These are phyloP conservation scores for Rostratula benghalensis DNA, from an alignment of 2,113 vertebrate genomes.

Conservation along the genomic window DNA sequence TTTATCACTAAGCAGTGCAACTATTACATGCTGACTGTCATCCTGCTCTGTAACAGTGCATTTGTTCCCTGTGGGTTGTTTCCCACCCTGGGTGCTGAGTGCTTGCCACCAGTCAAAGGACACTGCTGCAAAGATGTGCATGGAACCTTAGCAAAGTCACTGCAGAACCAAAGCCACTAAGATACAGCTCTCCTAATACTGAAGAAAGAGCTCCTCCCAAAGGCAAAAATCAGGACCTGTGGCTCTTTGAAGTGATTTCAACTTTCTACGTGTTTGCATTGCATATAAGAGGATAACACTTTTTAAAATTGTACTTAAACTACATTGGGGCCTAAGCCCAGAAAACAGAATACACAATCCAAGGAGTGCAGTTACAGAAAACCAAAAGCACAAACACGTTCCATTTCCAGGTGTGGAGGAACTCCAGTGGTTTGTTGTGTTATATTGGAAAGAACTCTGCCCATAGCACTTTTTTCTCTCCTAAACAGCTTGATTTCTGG, in stretches of 20 bases:
- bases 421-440: background rate
- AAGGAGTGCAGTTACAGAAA: background rate
- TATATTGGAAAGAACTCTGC: background rate
- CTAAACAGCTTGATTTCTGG: background rate
- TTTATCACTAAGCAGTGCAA: background rate
- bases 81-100: background rate
- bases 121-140: background rate
- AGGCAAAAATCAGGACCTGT: background rate
- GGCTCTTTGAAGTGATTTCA: background rate
- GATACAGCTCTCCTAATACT: background rate
- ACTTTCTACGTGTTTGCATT: background rate
- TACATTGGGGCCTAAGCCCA: background rate
- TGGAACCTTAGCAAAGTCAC: background rate
- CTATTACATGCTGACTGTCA: background rate
- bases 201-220: slow-evolving; percentile 53
- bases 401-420: background rate
- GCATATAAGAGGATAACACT: background rate
- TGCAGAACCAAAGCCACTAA: background rate
- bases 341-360: background rate
- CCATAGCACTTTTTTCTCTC: background rate
- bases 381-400: background rate
- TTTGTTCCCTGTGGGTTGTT: background rate
- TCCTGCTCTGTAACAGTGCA: background rate
- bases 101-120: background rate
- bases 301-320: background rate